Conservation (phyloP, 2,113 vertebrate species). For the Raja brachyura region DNA sequence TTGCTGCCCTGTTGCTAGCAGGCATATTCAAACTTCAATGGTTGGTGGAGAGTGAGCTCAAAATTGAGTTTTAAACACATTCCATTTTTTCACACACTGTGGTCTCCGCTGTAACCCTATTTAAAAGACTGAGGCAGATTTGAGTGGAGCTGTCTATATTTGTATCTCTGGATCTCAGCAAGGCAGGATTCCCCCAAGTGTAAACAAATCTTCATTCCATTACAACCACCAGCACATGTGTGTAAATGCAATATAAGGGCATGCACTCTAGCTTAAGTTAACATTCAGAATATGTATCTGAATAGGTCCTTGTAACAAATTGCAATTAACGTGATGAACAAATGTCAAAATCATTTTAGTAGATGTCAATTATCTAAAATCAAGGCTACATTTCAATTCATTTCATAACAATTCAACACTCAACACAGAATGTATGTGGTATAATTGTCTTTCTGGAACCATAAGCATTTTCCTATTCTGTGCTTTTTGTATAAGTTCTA, state of each 20-base stretch:
- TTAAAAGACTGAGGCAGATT: neutral
- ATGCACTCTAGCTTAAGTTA: neutral
- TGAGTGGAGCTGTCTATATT: neutral
- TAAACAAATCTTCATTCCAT: constrained; percentile 7
- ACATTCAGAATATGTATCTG: neutral
- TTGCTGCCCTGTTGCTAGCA: neutral
- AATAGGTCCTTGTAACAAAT: neutral
- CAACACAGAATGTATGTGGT: neutral
- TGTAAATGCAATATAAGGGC: neutral
- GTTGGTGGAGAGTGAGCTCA: neutral
- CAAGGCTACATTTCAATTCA: neutral
- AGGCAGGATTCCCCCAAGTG: neutral
- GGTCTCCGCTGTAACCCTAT: neutral
- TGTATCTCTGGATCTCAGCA: neutral
- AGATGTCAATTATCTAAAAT: neutral
- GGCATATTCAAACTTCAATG: neutral
- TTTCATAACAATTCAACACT: neutral
- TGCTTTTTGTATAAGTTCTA: neutral
- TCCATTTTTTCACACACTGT: neutral
- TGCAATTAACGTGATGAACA: too few species aligned
- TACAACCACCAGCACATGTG: neutral
- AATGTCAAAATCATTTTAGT: neutral
- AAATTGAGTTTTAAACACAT: neutral
- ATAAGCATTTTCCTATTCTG: neutral
- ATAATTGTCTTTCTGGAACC: neutral